Evolutionary conservation across 1,140 invertebrate species (phyloP).

Genomic region (Telenomus remus): DNA sequence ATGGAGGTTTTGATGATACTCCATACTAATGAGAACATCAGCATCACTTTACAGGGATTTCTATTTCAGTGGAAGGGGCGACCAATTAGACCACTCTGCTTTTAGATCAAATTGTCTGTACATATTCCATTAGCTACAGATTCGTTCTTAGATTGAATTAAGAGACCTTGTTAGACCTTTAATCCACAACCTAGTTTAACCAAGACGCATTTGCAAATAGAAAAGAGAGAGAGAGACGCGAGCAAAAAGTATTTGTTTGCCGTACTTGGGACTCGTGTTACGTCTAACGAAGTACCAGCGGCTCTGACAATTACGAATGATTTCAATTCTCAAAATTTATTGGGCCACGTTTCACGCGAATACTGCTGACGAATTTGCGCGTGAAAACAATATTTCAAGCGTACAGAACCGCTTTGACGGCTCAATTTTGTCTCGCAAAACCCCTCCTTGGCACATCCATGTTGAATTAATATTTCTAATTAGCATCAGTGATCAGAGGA

Average conservation of each 20-base stretch:
- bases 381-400: slow-evolving; percentile 2
- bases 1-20: neutral
- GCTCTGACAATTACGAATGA: neutral
- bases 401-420: slow-evolving; percentile 12
- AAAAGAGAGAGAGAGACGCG: neutral
- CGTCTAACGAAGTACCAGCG: slow-evolving; percentile 1
- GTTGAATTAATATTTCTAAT: slow-evolving; percentile 46
- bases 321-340: neutral
- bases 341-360: too few species aligned
- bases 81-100: slow-evolving; percentile 22
- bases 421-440: slow-evolving; percentile 17
- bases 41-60: slow-evolving; percentile 11
- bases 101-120: slow-evolving; percentile 27
- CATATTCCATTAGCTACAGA: slow-evolving; percentile 28
- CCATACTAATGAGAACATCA: neutral
- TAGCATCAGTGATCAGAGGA: slow-evolving; percentile 36
- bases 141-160: slow-evolving; percentile 36
- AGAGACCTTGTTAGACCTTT: slow-evolving; percentile 21
- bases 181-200: neutral
- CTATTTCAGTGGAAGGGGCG: slow-evolving; percentile 10
- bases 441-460: slow-evolving; percentile 17
- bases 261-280: neutral
- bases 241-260: slow-evolving; percentile 2
- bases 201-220: slow-evolving; percentile 12
- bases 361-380: too few species aligned